Evolutionary conservation across 2,113 vertebrate species (phyloP), one percentile per base, ranked within the genome.

Genomic region (Hystrix cristata): DNA sequence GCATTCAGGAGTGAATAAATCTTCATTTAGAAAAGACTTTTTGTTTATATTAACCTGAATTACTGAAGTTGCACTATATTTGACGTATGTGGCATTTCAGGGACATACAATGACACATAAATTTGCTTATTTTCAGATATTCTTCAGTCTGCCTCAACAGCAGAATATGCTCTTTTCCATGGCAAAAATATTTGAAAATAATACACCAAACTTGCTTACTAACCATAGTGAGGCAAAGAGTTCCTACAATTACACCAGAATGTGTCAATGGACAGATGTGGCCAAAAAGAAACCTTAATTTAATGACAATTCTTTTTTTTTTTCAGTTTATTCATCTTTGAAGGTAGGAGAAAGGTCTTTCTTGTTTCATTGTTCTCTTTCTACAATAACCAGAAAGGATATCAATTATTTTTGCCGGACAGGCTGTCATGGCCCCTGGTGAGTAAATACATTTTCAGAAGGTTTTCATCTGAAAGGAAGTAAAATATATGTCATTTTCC

Each of bases 341-440:
- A 96, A 95, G 60, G 43, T 51, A 92, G 31, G 57, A 92, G 87
- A 91, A 84, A 94, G 72, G 59, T 94, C 91, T 91, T 95, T 95
- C 74, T 95, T 91, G 25, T 94, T 96, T 91, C 91, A 87, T 93
- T 97, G 85, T 93, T 94, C 53, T 34, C 65, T 29, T 96, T 96
- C 43, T 76, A 71, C 29, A 95, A 87, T 87, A 93, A 94, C 72
- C 82, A 95, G 92, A 95, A 97, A 95, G 79, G 82, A 71, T 96
- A 98, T 97, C 96, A 97, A 98, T 98, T 97, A 98, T 96, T 97
- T 97, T 96, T 97, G 95, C 72, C 5, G 31, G 94, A 97, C 85
- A 96, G 86, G 85, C 90, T 98, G 96, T 97, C 96, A 97, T 88
- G 94, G 90, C 7, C 95, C 65, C 25, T 97, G 74, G 78, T 96